Conservation (phyloP, 2,888 invertebrate genomes). For the Stenurella melanura region DNA sequence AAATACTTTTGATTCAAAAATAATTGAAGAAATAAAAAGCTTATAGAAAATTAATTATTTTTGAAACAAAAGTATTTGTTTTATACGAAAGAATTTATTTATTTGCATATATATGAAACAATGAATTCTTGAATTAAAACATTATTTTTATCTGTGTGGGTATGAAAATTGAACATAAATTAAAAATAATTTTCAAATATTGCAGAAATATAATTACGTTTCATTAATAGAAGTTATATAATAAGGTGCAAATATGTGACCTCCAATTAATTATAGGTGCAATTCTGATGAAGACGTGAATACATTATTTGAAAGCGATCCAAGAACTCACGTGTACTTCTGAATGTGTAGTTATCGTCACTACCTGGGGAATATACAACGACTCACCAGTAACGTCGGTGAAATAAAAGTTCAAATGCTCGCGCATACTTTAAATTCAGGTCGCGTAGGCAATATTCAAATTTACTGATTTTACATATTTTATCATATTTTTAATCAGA, state of each 20-base stretch:
- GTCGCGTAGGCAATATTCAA: not conserved
- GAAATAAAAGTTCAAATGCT: not conserved
- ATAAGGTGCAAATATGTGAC: not conserved
- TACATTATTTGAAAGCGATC: not conserved
- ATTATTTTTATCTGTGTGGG: no score
- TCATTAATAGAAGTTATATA: not conserved
- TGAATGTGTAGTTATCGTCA: not conserved
- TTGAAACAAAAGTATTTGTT: no score
- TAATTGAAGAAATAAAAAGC: no score
- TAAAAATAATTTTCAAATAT: no score
- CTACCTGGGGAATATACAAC: not conserved
- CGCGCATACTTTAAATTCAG: slow-evolving; percentile 3
- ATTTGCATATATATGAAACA: no score
- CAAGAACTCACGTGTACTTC: slow-evolving; percentile 7
- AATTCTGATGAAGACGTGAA: not conserved
- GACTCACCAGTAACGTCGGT: not conserved
- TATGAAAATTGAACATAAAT: no score
- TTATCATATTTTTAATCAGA: not conserved
- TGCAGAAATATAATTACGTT: no score
- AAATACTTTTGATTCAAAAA: no score
- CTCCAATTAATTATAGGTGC: not conserved
- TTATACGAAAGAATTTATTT: no score
- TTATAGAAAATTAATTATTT: no score
- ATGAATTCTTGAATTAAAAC: no score
- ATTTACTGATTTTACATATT: slow-evolving; percentile 6